Percentiles rank a stretch among this genome's conserved stretches.
phyloP scores from a whole-genome alignment of 2,797 vertebrate species.

The Peromyscus aztecus region DNA sequence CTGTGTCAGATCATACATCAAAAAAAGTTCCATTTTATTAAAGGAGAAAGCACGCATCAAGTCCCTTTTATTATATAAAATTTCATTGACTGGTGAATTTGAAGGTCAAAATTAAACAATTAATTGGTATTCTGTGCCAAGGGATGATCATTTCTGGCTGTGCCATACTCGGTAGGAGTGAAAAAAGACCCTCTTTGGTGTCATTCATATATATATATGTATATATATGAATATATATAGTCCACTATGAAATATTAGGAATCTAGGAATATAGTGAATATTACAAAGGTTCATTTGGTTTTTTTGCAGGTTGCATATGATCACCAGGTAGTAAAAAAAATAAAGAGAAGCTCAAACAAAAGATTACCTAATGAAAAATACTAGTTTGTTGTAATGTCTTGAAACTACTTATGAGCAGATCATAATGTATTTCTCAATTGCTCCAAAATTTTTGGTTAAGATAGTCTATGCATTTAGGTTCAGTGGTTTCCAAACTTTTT shows the following conservation, averaged over 20 bases:
- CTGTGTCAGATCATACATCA: conserved; percentile 39
- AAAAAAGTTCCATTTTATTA: conserved; percentile 60
- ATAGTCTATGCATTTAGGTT: conserved; percentile 39
- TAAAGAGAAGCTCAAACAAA: conserved; percentile 52
- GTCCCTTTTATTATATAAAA: conserved; percentile 50
- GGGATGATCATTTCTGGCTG: conserved; percentile 43
- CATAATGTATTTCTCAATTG: conserved; percentile 55
- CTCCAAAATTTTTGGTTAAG: conserved; percentile 42
- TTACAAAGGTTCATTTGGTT: conserved; percentile 1
- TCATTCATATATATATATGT: conserved; percentile 37
- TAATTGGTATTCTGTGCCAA: conserved; percentile 59
- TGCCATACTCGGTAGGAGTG: neutral
- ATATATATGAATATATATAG: conserved; percentile 23
- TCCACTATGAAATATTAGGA: conserved; percentile 31
- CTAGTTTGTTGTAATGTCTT: conserved; percentile 49
- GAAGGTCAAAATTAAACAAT: conserved; percentile 59
- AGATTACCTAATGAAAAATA: conserved; percentile 62
- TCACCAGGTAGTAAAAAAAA: conserved; percentile 19
- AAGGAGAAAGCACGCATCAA: conserved; percentile 57
- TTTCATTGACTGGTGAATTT: conserved; percentile 56
- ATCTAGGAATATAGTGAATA: conserved; percentile 31
- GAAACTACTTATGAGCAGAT: conserved; percentile 53
- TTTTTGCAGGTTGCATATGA: conserved; percentile 34
- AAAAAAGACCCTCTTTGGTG: conserved; percentile 21
- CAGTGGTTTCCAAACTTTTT: conserved; percentile 62